Evolutionary conservation across 1,140 invertebrate species (phyloP), one percentile per base, ranked within the genome.

Genomic region (Eufriesea mexicana): DNA sequence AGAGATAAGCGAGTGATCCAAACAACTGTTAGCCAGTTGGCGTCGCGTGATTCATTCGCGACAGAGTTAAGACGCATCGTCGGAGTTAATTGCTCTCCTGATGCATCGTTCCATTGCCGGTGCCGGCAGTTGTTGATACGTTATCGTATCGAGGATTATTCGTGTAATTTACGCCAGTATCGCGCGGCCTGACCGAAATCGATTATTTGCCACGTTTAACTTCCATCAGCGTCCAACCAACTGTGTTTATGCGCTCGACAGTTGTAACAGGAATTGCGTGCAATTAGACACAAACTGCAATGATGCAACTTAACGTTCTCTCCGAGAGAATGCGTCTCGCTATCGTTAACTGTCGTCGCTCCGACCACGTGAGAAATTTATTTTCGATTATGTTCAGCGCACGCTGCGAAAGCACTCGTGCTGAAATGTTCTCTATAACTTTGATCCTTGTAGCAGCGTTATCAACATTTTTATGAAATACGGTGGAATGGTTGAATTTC

Each of bases 201-300:
- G 76, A 87, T 87, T 87, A 87, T 87, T 87, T 87, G 86, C 86
- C 86, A 72, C 86, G 76, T 87, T 87, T 86, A 87, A 86, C 85
- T 87, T 87, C 85, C 81, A 87, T 87, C 86, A 87, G 76, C 72
- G 61, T 16, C 75, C 79, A 75, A 61, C 76, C 85, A 54, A 74
- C 82, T 84, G 85, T 87, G 72, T 80, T 87, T 84, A 80, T 84
- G 85, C 68, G 68, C 59, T 25, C 55, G 82, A 87, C 85, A 80
- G 71, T 87, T 87, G 85, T 77, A 87, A 87, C 82, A 59, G 54
- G 77, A 72, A 77, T 77, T 54, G 55, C 28, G 57, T 62, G 77
- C 67, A 84, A 87, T 87, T 87, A 87, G 72, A 80, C 62, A 61
- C 73, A 73, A 59, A 81, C 74, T 51, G 64, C 23, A 70, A 70